A percentile compares a stretch with the other conserved stretches of the same genome.
Evolutionary conservation across 2,888 invertebrate genomes (phyloP).

Genomic region (Protonemura montana): DNA sequence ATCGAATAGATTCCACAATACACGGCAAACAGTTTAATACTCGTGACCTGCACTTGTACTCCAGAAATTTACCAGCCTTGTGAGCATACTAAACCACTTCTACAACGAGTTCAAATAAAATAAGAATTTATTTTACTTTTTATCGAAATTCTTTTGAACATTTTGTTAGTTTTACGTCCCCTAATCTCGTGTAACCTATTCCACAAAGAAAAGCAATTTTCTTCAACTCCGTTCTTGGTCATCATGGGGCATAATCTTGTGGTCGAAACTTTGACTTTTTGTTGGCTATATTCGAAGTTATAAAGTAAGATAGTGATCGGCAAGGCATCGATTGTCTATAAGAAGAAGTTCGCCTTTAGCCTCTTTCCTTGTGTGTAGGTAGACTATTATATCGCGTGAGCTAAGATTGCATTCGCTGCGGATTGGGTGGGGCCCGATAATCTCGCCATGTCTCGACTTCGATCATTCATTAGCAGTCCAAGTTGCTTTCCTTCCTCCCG

Average conservation of each 20-base stretch:
- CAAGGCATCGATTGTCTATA: background rate
- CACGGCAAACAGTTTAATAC: background rate
- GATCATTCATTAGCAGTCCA: conserved; percentile 32
- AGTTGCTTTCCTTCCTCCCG: background rate
- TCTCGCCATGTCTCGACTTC: conserved; percentile 30
- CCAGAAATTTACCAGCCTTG: background rate
- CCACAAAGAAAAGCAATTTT: conserved; percentile 12
- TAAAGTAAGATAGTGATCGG: conserved; percentile 12
- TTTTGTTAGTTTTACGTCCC: conserved; percentile 12
- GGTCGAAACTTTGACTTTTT: conserved; percentile 4
- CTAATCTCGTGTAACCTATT: background rate
- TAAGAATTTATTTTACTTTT: conserved; percentile 12
- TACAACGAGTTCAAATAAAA: background rate
- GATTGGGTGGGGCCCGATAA: conserved; percentile 33
- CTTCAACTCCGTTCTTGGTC: background rate
- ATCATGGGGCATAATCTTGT: background rate
- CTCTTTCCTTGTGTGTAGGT: background rate
- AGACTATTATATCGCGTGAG: conserved; percentile 21
- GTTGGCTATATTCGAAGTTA: background rate
- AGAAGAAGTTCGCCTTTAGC: background rate
- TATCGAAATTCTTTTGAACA: conserved; percentile 7
- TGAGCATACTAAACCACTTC: background rate
- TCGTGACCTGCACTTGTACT: background rate
- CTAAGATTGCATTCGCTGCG: conserved; percentile 14
- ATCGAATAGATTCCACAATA: background rate